Evolutionary conservation across 2,797 vertebrate genomes (phyloP).

Genomic region (Lacerta bilineata): DNA sequence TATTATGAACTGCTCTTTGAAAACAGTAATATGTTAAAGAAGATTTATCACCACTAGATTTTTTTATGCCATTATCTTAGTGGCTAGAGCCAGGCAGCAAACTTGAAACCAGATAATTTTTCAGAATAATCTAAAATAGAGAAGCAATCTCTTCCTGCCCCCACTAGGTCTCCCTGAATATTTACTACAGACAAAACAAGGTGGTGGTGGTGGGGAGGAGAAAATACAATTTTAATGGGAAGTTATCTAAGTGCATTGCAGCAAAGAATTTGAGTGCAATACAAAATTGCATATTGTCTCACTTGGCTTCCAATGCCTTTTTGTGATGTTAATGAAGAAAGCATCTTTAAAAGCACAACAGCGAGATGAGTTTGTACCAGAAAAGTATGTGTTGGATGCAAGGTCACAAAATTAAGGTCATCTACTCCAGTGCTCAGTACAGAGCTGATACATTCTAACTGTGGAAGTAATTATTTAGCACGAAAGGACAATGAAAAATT

Average conservation of each 20-base stretch:
- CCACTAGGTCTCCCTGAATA: conserved; percentile 46
- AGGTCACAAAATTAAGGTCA: conserved; percentile 71
- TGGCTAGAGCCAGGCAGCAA: conserved; percentile 37
- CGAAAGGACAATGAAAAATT: conserved; percentile 64
- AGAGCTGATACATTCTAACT: conserved; percentile 68
- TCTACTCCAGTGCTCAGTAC: conserved; percentile 61
- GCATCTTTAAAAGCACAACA: conserved; percentile 68
- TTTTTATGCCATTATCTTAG: conserved; percentile 24
- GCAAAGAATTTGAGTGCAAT: conserved; percentile 64
- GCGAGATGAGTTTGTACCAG: conserved; percentile 65
- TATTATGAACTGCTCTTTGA: background rate
- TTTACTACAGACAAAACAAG: conserved; percentile 56
- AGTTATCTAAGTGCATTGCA: conserved; percentile 66
- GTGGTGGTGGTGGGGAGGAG: background rate
- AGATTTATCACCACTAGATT: conserved; percentile 30
- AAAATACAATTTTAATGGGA: conserved; percentile 63
- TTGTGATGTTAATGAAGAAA: conserved; percentile 70
- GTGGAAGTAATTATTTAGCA: conserved; percentile 61
- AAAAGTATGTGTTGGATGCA: conserved; percentile 60
- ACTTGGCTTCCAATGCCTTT: conserved; percentile 66
- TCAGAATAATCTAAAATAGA: conserved; percentile 49
- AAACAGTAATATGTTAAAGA: conserved; percentile 26
- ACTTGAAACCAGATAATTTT: conserved; percentile 41
- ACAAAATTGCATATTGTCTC: conserved; percentile 69
- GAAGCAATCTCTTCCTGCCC: conserved; percentile 51